Base-by-base conservation (phyloP, 30 jellyfish, hydroid and myxozoan genomes). In the Catostylus mosaicus region DNA sequence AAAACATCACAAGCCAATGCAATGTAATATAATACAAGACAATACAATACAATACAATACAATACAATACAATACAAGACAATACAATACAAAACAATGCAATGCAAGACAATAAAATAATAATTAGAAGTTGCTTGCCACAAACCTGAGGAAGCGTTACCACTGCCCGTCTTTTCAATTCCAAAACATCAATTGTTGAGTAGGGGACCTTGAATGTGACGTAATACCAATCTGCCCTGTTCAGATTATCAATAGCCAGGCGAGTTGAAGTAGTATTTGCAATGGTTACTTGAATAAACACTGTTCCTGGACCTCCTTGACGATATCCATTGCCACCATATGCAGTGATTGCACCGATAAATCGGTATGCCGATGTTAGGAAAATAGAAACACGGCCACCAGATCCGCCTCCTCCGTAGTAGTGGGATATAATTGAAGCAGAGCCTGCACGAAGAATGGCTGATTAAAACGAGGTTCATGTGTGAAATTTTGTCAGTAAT, bases 231-330 rank as follows among this genome's bases (percentile, higher is more conserved):
- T 83, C 93, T 23, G 64, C 93, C 46, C 93, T 63, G 71, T 71
- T 71, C 67, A 69, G 10, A 43, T 83, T 83, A 73, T 83, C 93
- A 61, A 83, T 71, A n/a, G 57, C 73, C 6, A 83, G 82, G 23
- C 86, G 26, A 0, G 23, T 73, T 31, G 64, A 45, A 40, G 82
- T 69, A 45, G n/a, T 34, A 65, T 73, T 73, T 11, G 60, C 86
- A 29, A 70, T 83, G 12, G 77, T 29, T 24, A 24, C 64, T 43
- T 70, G 82, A 8, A 83, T 26, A 65, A 34, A 83, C 24, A 83
- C 80, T 2, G 93, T 83, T 29, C 93, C 93, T 5, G 93, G 93
- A 2, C 93, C 86, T n/a, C 86, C 93, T 7, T 48, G 77, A n/a
- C 80, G 65, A 59, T 54, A 32, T 5, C 93, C 93, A 19, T 48